phyloP scores from a whole-genome alignment of 2,888 invertebrate genomes.

The Chrysolina haemoptera region DNA sequence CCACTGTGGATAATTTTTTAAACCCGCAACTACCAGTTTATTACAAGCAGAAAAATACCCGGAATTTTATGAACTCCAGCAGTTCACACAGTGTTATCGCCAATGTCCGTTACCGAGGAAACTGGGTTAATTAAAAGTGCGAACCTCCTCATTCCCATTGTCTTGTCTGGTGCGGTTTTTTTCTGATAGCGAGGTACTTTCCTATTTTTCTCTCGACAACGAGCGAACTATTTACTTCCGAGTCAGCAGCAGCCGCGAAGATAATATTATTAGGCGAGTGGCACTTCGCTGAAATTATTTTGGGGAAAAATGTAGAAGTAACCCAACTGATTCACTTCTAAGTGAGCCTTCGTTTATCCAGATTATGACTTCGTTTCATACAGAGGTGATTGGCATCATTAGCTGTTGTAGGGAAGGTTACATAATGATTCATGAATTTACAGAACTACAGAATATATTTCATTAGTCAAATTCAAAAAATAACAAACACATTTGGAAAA shows the following conservation, averaged over 20 bases:
- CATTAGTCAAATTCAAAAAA: too few relatives aligned
- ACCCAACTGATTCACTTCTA: too few relatives aligned
- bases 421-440: too few relatives aligned
- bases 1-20: background rate
- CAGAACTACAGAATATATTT: too few relatives aligned
- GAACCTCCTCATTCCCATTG: slow-evolving; percentile 12
- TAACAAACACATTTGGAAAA: too few relatives aligned
- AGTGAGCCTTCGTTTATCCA: too few relatives aligned
- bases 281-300: background rate
- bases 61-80: background rate
- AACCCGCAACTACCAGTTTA: background rate
- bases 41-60: background rate
- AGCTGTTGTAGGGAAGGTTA: too few relatives aligned
- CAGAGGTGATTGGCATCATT: too few relatives aligned
- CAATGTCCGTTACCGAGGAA: slow-evolving; percentile 1
- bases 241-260: background rate
- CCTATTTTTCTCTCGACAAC: slow-evolving; percentile 9
- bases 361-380: too few relatives aligned
- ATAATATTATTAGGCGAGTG: background rate
- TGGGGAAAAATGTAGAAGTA: too few relatives aligned
- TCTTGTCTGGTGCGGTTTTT: slow-evolving; percentile 17
- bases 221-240: slow-evolving; percentile 23
- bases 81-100: slow-evolving; percentile 18
- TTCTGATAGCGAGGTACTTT: slow-evolving; percentile 18
- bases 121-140: slow-evolving; percentile 19